Evolutionary conservation across 2,888 invertebrate species (phyloP).

Genomic region (Kuschelorhynchus macadamiae): DNA sequence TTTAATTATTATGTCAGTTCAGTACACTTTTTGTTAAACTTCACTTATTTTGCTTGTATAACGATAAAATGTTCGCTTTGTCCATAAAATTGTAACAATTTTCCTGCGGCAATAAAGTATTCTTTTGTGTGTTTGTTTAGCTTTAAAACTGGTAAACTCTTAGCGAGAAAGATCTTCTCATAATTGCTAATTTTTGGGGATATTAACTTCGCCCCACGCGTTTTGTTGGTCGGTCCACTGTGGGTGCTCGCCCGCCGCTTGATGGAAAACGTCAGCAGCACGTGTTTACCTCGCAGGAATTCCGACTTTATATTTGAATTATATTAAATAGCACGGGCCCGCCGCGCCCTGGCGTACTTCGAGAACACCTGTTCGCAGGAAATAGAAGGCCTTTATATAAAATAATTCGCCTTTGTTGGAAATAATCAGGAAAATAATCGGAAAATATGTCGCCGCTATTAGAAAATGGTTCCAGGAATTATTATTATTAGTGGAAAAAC

Average conservation of each 20-base stretch:
- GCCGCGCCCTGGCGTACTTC: constrained; percentile 45
- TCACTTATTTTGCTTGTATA: too few relatives aligned
- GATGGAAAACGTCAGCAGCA: constrained; percentile 51
- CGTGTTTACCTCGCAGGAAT: constrained; percentile 49
- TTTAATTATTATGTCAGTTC: too few relatives aligned
- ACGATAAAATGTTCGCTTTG: too few relatives aligned
- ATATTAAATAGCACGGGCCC: constrained; percentile 48
- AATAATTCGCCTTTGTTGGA: constrained; percentile 37
- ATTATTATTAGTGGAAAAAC: too few relatives aligned
- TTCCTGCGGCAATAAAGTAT: too few relatives aligned
- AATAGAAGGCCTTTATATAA: constrained; percentile 45
- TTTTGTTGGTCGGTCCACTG: background rate
- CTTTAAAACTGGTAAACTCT: too few relatives aligned
- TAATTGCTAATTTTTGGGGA: background rate
- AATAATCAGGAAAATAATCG: constrained; percentile 24
- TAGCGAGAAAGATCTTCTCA: too few relatives aligned
- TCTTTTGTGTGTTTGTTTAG: too few relatives aligned
- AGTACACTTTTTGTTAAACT: too few relatives aligned
- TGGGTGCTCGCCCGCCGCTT: constrained; percentile 21
- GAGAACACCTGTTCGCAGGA: constrained; percentile 48
- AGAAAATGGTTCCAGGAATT: too few relatives aligned
- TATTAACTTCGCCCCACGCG: background rate
- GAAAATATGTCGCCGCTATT: too few relatives aligned
- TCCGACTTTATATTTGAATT: constrained; percentile 52
- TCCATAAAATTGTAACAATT: too few relatives aligned